Evolutionary conservation across 2,113 vertebrate genomes (phyloP).

Genomic region (Paraplagusia blochii): DNA sequence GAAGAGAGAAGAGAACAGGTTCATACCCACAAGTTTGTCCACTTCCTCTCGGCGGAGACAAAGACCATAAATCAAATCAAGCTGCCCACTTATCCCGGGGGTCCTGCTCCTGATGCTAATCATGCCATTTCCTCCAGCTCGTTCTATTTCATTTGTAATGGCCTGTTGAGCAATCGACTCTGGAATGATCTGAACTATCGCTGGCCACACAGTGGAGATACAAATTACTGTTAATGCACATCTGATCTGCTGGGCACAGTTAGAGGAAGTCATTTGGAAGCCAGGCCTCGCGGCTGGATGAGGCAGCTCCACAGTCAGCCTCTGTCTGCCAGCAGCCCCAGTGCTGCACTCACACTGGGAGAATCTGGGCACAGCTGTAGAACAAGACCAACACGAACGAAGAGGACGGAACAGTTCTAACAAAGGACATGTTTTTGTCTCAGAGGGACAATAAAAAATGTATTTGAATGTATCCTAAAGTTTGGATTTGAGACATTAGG

Average conservation of each 20-base stretch:
- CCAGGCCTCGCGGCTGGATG: slow-evolving; percentile 22
- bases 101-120: slow-evolving; percentile 32
- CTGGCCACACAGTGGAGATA: slow-evolving; percentile 33
- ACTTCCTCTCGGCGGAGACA: not conserved
- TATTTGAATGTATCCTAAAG: too few species aligned
- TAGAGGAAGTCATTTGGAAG: slow-evolving; percentile 53
- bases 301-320: slow-evolving; percentile 20
- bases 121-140: slow-evolving; percentile 14
- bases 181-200: slow-evolving; percentile 19
- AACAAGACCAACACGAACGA: not conserved
- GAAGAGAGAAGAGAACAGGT: slow-evolving; percentile 1
- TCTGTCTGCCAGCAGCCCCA: slow-evolving; percentile 38
- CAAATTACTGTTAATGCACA: slow-evolving; percentile 44
- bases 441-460: too few species aligned
- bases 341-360: slow-evolving; percentile 13
- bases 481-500: too few species aligned
- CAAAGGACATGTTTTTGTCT: too few species aligned
- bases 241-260: slow-evolving; percentile 46
- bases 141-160: slow-evolving; percentile 36
- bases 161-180: slow-evolving; percentile 31
- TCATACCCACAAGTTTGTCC: not conserved
- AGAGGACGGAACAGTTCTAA: too few species aligned
- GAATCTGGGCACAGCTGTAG: slow-evolving; percentile 32
- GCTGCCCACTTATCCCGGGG: slow-evolving; percentile 23
- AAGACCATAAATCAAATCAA: slow-evolving; percentile 8